Conservation (phyloP, 2,888 invertebrate species). For the Drosophila merina region DNA sequence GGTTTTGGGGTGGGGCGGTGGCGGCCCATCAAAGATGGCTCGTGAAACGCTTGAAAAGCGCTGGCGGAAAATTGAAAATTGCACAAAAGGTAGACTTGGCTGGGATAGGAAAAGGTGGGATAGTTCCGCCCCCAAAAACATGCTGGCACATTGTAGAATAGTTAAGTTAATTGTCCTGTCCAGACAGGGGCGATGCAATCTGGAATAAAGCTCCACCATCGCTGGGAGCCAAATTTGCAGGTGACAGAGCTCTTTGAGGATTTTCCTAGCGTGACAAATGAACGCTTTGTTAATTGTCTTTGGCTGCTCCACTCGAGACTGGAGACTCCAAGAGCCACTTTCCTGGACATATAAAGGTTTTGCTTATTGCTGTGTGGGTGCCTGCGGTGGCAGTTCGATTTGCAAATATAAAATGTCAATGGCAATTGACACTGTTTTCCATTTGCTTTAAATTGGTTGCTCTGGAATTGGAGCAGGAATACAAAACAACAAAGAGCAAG, state of each 20-base stretch:
- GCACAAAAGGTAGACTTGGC: conserved; percentile 28
- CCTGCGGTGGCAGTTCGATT: not conserved
- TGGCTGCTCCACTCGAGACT: not conserved
- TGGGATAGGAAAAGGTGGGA: not conserved
- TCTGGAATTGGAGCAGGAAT: not conserved
- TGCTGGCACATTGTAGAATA: conserved; percentile 43
- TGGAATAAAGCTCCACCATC: conserved; percentile 1
- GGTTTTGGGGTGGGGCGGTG: not conserved
- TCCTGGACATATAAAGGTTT: conserved; percentile 6
- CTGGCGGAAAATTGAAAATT: conserved; percentile 76
- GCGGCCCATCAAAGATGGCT: conserved; percentile 34
- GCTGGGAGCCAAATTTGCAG: conserved; percentile 42
- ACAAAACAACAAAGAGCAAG: not conserved
- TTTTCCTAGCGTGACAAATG: conserved; percentile 34
- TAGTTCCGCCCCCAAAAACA: conserved; percentile 8
- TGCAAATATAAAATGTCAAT: not conserved
- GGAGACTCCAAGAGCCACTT: conserved; percentile 23
- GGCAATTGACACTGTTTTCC: not conserved
- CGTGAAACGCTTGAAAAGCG: conserved; percentile 60
- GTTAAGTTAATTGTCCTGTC: conserved; percentile 41
- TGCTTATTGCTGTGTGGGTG: not conserved
- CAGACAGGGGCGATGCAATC: conserved; percentile 47
- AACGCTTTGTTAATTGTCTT: conserved; percentile 37
- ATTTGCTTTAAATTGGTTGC: not conserved
- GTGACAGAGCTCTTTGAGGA: conserved; percentile 36